These are phyloP conservation scores for Daboia siamensis DNA, from an alignment of 2,113 vertebrate species.

Conservation along the genomic window DNA sequence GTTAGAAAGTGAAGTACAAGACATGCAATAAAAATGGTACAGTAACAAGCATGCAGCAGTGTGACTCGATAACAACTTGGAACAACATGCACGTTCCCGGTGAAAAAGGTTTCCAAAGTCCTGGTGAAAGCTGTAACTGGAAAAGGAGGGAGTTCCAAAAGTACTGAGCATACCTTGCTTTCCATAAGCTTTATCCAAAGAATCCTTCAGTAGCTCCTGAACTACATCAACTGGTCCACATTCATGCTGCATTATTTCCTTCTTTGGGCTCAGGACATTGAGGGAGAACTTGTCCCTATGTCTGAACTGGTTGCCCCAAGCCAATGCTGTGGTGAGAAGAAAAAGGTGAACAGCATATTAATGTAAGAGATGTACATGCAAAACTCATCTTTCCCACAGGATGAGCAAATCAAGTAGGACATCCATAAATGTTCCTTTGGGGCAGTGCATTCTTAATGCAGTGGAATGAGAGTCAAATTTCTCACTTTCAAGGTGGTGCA, in stretches of 20 bases:
- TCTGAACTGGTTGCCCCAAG: conserved; percentile 61
- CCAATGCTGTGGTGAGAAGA: conserved; percentile 24
- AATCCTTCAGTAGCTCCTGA: conserved; percentile 78
- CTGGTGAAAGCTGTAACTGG: background rate
- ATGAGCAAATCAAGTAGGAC: background rate
- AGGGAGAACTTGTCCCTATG: conserved; percentile 42
- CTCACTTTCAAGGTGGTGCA: background rate
- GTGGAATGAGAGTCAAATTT: background rate
- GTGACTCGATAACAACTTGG: background rate
- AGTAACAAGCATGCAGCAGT: background rate
- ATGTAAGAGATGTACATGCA: background rate
- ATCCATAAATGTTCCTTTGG: background rate
- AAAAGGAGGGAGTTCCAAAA: background rate
- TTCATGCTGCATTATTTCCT: background rate
- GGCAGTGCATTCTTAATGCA: background rate
- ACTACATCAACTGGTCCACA: conserved; percentile 68
- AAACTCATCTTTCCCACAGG: background rate
- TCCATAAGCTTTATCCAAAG: conserved; percentile 86
- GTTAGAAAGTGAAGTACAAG: background rate
- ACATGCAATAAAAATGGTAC: background rate
- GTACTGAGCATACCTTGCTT: conserved; percentile 69
- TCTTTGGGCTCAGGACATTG: conserved; percentile 8
- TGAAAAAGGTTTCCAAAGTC: background rate
- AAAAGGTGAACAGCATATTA: fast-evolving
- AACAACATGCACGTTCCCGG: background rate